Base-by-base conservation (phyloP, 2,888 invertebrate genomes). In the Masnerella sp. region DNA sequence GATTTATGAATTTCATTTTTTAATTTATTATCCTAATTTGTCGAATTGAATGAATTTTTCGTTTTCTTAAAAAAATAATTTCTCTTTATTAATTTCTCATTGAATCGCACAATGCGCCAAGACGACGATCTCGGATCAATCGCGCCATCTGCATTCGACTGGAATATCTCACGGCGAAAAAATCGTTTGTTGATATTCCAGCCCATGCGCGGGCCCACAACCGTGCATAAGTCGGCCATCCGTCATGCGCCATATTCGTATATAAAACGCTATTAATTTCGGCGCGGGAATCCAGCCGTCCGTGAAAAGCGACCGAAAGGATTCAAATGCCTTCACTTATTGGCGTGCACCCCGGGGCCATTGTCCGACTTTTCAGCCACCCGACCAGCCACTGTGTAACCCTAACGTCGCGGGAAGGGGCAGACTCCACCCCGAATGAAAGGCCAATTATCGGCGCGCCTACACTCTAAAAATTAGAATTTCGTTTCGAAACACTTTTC, bases 261-360 rank as follows among this genome's bases (percentile, higher is more conserved):
- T 82, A 84, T 80, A 80, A 83, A n/a, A 82, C 74, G 81, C 82
- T 81, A 84, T 86, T 85, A 87, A 85, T 85, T 86, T 81, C 71
- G 69, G 78, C 79, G 83, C 84, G 84, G 80, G 81, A 83, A 84
- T 83, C 76, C 83, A 82, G 79, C 81, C 80, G 78, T 75, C 84
- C 84, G 84, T 87, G 81, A 86, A 87, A 85, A 85, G 78, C 77
- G n/a, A n/a, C n/a, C n/a, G n/a, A n/a, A n/a, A n/a, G n/a, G n/a
- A n/a, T n/a, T 70, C 75, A 75, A 73, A 78, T 82, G 76, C 79
- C 78, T 79, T 70, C 68, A 58, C 77, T 75, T 78, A 79, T 80
- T 78, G 81, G 76, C 77, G 76, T 80, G 80, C 84, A 82, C 84
- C 83, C 83, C 68, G 79, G 80, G 77, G 72, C 81, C 77, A 83